These are phyloP conservation scores for Montifringilla adamsi DNA, from an alignment of 2,113 vertebrate species.

Conservation along the genomic window DNA sequence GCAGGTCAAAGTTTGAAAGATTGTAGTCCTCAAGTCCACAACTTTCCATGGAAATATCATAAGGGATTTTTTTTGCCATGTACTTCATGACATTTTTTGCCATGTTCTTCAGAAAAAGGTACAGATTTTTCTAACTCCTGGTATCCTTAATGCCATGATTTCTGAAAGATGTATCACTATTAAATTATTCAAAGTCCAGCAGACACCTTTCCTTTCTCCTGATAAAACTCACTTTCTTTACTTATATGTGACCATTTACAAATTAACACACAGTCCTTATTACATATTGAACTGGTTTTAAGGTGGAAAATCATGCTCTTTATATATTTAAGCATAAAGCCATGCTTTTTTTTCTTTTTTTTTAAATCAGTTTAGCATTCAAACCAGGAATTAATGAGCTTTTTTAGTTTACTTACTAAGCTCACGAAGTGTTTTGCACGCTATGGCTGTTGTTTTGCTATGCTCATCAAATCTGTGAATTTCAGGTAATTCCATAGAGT, in stretches of 20 bases:
- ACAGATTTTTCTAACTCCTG: neutral
- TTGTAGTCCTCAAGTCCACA: neutral
- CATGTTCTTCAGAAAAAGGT: neutral
- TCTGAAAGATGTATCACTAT: neutral
- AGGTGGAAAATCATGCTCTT: neutral
- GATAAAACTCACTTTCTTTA: neutral
- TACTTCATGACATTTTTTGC: neutral
- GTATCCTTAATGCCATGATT: neutral
- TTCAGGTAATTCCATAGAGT: neutral
- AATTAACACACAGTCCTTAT: neutral
- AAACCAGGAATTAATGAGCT: neutral
- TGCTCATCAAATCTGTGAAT: neutral
- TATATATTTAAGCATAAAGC: neutral
- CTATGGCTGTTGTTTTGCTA: accelerated
- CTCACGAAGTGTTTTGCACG: neutral
- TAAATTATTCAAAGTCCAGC: neutral
- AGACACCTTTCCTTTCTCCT: neutral
- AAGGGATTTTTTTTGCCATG: neutral
- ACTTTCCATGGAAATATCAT: neutral
- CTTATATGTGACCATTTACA: neutral
- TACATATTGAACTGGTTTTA: neutral
- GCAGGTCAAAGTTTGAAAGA: neutral
- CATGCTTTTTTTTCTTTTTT: neutral
- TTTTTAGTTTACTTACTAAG: neutral
- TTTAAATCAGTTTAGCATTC: neutral